Conservation (phyloP, 2,797 vertebrate species). For the Hirundo rustica region DNA sequence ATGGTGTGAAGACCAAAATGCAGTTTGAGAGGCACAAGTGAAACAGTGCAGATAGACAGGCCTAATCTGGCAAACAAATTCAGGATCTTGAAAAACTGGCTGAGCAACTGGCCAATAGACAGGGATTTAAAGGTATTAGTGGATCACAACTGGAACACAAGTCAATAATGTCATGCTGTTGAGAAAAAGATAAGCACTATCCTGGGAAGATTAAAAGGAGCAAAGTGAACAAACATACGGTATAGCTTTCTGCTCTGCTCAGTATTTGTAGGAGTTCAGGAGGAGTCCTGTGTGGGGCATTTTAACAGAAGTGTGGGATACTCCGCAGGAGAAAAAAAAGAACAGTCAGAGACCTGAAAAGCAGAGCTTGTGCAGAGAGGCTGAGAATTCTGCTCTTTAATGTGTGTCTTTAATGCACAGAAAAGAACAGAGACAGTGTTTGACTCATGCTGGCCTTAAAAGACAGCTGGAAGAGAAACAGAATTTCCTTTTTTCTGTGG, state of each 20-base stretch:
- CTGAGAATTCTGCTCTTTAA: not conserved
- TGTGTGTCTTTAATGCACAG: not conserved
- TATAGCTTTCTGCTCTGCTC: not conserved
- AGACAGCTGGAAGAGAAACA: not conserved
- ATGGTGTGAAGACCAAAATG: not conserved
- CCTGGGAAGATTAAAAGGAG: constrained; percentile 41
- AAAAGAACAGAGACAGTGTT: not conserved
- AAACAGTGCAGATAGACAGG: not conserved
- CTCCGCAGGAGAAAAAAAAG: not conserved
- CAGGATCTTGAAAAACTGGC: constrained; percentile 25
- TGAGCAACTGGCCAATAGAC: constrained; percentile 12
- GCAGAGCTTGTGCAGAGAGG: not conserved
- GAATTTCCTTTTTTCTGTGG: not conserved
- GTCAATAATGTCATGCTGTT: constrained; percentile 53
- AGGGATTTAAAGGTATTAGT: constrained; percentile 61
- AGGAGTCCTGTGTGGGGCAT: not conserved
- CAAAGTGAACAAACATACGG: not conserved
- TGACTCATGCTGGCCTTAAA: not conserved
- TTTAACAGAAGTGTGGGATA: not conserved
- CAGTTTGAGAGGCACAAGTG: not conserved
- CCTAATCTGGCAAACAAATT: constrained; percentile 27
- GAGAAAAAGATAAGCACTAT: constrained; percentile 37
- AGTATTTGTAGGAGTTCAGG: not conserved
- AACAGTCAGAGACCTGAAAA: not conserved
- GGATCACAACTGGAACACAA: constrained; percentile 53